phyloP scores from a whole-genome alignment of 2,797 vertebrate species.

The Ibycter americanus region DNA sequence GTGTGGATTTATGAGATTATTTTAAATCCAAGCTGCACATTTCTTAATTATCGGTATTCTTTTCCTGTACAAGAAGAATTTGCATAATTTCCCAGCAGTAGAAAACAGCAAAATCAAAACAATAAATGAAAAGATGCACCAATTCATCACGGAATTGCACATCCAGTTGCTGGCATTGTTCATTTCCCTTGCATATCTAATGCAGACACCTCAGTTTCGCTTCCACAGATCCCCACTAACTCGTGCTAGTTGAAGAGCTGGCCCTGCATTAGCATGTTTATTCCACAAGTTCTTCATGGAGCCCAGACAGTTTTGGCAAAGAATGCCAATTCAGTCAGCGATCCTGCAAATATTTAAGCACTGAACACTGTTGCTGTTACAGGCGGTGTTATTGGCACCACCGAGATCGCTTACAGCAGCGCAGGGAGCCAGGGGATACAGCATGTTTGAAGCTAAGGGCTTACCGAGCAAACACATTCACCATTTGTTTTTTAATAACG shows the following conservation, averaged over 20 bases:
- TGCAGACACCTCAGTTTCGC: neutral
- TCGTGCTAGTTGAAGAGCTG: neutral
- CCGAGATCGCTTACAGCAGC: neutral
- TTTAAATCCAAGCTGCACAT: slow-evolving; percentile 35
- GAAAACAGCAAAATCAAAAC: slow-evolving; percentile 60
- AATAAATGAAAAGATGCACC: slow-evolving; percentile 60
- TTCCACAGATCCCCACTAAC: neutral
- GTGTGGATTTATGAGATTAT: slow-evolving; percentile 20
- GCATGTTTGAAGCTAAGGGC: neutral
- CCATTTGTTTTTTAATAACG: neutral
- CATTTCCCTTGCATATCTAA: slow-evolving; percentile 54
- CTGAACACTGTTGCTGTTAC: neutral
- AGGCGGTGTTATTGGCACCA: neutral
- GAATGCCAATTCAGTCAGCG: neutral
- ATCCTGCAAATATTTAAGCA: neutral
- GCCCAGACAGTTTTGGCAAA: slow-evolving; percentile 20
- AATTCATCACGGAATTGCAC: slow-evolving; percentile 62
- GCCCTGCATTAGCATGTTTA: slow-evolving; percentile 37
- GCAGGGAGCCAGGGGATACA: neutral
- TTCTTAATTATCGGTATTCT: slow-evolving; percentile 68
- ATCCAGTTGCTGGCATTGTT: slow-evolving; percentile 57
- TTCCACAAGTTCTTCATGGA: slow-evolving; percentile 39
- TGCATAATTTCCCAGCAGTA: slow-evolving; percentile 71
- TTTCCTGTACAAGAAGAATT: slow-evolving; percentile 31
- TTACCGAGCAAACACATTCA: neutral